Conservation (phyloP, 2,113 vertebrate species). For the Connochaetes taurinus region DNA sequence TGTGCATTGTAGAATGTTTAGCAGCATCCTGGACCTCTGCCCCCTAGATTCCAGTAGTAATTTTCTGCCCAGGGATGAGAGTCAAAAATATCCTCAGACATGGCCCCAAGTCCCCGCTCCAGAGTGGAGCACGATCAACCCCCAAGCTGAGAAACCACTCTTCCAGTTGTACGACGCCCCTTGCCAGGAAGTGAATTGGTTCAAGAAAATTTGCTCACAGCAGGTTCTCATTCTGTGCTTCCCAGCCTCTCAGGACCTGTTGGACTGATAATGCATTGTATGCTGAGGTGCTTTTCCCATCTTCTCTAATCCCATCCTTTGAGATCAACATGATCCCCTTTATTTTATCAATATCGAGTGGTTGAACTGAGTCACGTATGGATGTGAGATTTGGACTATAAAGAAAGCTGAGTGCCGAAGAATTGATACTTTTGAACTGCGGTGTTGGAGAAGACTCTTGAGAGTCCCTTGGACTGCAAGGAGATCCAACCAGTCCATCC, state of each 20-base stretch:
- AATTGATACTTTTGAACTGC: background rate
- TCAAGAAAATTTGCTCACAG: background rate
- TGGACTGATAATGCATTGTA: background rate
- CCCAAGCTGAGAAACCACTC: background rate
- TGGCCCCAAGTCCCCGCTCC: background rate
- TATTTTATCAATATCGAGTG: background rate
- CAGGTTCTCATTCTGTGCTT: background rate
- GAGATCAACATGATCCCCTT: background rate
- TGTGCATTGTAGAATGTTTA: background rate
- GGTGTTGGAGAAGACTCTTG: background rate
- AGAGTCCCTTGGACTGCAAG: background rate
- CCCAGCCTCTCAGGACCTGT: background rate
- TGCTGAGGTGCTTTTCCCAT: background rate
- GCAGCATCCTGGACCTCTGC: background rate
- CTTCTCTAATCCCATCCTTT: background rate
- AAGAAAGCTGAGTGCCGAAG: background rate
- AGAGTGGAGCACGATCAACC: background rate
- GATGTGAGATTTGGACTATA: background rate
- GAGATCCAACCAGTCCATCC: background rate
- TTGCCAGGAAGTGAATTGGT: background rate
- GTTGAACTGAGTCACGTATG: background rate
- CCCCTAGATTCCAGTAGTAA: background rate
- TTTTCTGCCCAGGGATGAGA: background rate
- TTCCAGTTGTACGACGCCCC: background rate
- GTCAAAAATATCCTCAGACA: background rate